phyloP scores from a whole-genome alignment of 2,113 vertebrate genomes.

The Seriola dumerili region DNA sequence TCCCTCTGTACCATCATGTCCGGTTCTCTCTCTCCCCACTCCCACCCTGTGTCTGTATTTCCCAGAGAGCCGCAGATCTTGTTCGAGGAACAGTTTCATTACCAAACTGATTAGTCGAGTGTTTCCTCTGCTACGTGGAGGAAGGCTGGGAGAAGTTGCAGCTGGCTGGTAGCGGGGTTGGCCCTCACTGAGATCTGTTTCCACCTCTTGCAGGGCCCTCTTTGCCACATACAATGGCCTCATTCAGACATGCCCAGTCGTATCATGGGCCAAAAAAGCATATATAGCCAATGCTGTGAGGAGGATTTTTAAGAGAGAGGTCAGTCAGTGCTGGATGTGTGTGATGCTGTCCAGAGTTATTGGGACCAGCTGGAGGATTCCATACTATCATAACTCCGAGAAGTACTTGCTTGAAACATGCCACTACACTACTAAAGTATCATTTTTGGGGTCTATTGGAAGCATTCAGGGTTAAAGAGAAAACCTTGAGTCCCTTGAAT shows the following conservation, averaged over 20 bases:
- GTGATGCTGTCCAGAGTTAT: conserved; percentile 6
- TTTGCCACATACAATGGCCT: conserved; percentile 73
- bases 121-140: conserved; percentile 61
- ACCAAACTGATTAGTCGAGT: conserved; percentile 15
- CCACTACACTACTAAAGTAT: neutral
- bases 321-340: conserved; percentile 41
- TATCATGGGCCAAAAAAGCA: conserved; percentile 26
- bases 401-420: neutral
- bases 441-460: rapidly evolving
- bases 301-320: conserved; percentile 7
- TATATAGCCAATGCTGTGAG: conserved; percentile 39
- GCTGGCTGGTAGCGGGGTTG: conserved; percentile 46
- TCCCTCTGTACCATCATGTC: neutral
- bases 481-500: neutral
- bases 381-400: neutral
- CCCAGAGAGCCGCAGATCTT: conserved; percentile 1
- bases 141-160: conserved; percentile 47
- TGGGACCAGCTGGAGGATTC: neutral
- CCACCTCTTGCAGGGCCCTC: conserved; percentile 51
- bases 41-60: conserved; percentile 14
- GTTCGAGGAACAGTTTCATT: conserved; percentile 33
- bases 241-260: conserved; percentile 67
- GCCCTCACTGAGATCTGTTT: conserved; percentile 49
- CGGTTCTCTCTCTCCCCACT: neutral
- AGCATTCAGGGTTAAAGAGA: neutral